phyloP scores from a whole-genome alignment of 2,888 invertebrate species.

The Lycia hirtaria region DNA sequence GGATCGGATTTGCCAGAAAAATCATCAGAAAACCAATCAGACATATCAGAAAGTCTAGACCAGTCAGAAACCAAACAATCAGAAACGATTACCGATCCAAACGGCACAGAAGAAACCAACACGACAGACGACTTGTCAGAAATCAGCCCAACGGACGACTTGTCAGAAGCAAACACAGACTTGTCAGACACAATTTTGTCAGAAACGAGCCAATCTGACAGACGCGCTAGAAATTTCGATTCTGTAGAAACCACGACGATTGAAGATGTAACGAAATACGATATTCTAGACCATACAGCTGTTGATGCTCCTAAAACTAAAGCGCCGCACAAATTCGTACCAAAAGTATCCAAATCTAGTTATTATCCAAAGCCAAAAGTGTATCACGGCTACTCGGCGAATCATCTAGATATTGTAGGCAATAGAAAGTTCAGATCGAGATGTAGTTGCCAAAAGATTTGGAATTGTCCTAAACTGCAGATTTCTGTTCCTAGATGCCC shows the following conservation, averaged over 20 bases:
- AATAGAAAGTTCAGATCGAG: conserved; percentile 67
- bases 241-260: conserved; percentile 46
- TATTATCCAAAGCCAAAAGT: conserved; percentile 57
- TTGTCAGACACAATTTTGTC: conserved; percentile 31
- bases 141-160: conserved; percentile 23
- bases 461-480: conserved; percentile 80
- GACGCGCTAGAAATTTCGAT: conserved; percentile 34
- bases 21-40: not conserved
- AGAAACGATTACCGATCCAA: conserved; percentile 4
- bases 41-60: conserved; percentile 18
- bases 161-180: conserved; percentile 31
- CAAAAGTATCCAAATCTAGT: conserved; percentile 70
- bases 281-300: conserved; percentile 40
- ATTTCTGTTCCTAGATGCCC: conserved; percentile 79
- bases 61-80: conserved; percentile 16
- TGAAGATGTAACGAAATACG: conserved; percentile 47
- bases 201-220: conserved; percentile 32
- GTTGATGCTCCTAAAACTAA: conserved; percentile 42
- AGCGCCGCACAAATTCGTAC: conserved; percentile 45
- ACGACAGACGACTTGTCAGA: conserved; percentile 12
- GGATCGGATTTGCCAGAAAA: conserved; percentile 19
- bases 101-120: conserved; percentile 5
- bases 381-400: conserved; percentile 49
- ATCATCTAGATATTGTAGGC: conserved; percentile 58
- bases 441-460: conserved; percentile 79